Evolutionary conservation across 2,797 vertebrate genomes (phyloP), one percentile per base, ranked within the genome.

Genomic region (Distichodus sexfasciatus): DNA sequence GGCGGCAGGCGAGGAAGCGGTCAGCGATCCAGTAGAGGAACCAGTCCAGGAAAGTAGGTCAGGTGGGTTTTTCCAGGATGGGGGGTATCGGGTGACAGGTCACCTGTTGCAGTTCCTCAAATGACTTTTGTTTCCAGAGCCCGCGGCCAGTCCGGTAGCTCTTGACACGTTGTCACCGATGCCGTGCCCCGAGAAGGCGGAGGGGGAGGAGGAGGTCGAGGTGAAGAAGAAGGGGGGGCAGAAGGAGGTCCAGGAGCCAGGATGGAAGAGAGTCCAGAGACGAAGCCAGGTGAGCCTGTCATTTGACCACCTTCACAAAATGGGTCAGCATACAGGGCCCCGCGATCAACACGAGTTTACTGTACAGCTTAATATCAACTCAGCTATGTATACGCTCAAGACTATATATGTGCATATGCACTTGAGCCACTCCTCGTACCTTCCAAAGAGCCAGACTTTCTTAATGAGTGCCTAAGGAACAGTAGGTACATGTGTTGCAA

Each of bases 161-260:
- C 31, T 33, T 0, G 76, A 74, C 35, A 86, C 4, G 82, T 85
- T 0, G 89, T 92, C 84, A 85, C 87, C 82, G 0, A 85, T 54
- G 0, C 69, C 86, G 36, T 86, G n/a, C n/a, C n/a, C n/a, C n/a
- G n/a, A n/a, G n/a, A n/a, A 87, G 0, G 86, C 91, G 57, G 87
- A 80, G 76, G 80, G 75, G 36, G 28, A 61, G 8, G 60, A 80
- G n/a, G n/a, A n/a, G n/a, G n/a, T n/a, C n/a, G n/a, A n/a, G n/a
- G n/a, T n/a, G n/a, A 87, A 0, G 86, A 91, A 55, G 87, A 80
- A 76, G 80, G 75, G 36, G 28, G 58, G 8, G 60, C 79, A 81
- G 76, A 9, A 72, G n/a, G 14, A 29, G 48, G 51, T 40, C 44
- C 15, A 35, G 48, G 6, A 29, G 23, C 24, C 69, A 31, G 1